Conservation (phyloP, 2,113 vertebrate species). For the Pantherophis guttatus region DNA sequence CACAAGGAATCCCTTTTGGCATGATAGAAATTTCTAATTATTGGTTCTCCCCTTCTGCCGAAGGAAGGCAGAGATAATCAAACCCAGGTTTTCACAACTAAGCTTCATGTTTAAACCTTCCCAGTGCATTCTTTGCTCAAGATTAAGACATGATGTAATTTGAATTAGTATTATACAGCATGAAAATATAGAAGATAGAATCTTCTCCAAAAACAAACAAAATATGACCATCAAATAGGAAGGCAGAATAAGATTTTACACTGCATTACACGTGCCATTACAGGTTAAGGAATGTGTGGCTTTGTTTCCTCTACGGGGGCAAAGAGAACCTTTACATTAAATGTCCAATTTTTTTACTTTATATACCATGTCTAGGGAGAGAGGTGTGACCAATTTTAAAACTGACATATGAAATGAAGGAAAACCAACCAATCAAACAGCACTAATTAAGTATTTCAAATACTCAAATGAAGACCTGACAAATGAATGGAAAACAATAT, state of each 20-base stretch:
- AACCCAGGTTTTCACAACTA: neutral
- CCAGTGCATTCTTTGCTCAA: neutral
- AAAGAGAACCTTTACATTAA: neutral
- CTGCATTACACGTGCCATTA: neutral
- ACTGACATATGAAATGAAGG: neutral
- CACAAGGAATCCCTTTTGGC: neutral
- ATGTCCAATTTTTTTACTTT: neutral
- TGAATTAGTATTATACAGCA: neutral
- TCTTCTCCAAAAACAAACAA: too few relatives aligned
- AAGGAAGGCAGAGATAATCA: neutral
- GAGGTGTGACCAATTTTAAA: neutral
- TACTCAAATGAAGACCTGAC: neutral
- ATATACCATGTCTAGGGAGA: neutral
- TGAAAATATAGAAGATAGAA: neutral
- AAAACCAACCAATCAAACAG: neutral
- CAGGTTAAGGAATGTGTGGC: neutral
- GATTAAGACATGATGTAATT: neutral
- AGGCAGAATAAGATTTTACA: neutral
- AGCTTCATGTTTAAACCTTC: neutral
- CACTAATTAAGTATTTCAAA: neutral
- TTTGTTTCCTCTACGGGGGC: neutral
- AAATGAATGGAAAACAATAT: neutral
- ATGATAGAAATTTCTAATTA: neutral
- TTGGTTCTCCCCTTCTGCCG: neutral
- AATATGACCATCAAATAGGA: neutral